Evolutionary conservation across 1,140 invertebrate species (phyloP).

Genomic region (Hermetia illucens): DNA sequence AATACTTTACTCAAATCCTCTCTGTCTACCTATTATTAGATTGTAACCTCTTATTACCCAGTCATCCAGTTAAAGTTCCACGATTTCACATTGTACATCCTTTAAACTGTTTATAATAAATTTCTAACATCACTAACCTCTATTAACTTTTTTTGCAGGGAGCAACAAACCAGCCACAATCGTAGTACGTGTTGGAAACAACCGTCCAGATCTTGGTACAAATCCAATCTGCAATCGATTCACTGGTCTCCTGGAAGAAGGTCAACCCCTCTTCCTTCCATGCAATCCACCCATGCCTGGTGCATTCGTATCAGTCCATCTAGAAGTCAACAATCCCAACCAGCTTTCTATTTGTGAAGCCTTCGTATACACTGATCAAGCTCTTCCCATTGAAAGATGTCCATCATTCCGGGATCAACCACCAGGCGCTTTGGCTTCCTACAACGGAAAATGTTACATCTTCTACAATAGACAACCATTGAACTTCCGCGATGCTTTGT

Average conservation of each 20-base stretch:
- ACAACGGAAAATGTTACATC: conserved; percentile 92
- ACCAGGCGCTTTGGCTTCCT: conserved; percentile 80
- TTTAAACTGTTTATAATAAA: no score
- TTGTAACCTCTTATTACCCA: no score
- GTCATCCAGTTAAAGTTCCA: no score
- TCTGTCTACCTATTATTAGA: background rate
- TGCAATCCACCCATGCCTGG: conserved; percentile 92
- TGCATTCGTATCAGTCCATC: conserved; percentile 82
- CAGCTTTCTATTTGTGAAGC: conserved; percentile 88
- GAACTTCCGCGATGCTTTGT: conserved; percentile 63
- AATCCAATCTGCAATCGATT: conserved; percentile 89
- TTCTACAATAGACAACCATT: conserved; percentile 83
- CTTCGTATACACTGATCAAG: conserved; percentile 91
- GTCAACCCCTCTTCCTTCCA: conserved; percentile 79
- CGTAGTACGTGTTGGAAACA: conserved; percentile 83
- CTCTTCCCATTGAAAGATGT: conserved; percentile 82
- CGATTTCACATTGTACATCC: no score
- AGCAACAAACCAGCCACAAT: conserved; percentile 67
- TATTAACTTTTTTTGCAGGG: conserved; percentile 29
- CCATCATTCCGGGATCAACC: conserved; percentile 86
- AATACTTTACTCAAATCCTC: background rate
- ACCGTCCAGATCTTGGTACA: conserved; percentile 80
- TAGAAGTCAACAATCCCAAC: conserved; percentile 54
- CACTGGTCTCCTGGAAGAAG: conserved; percentile 73
- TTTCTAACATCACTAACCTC: no score